Evolutionary conservation across 2,797 vertebrate species (phyloP).

Genomic region (Artibeus jamaicensis): DNA sequence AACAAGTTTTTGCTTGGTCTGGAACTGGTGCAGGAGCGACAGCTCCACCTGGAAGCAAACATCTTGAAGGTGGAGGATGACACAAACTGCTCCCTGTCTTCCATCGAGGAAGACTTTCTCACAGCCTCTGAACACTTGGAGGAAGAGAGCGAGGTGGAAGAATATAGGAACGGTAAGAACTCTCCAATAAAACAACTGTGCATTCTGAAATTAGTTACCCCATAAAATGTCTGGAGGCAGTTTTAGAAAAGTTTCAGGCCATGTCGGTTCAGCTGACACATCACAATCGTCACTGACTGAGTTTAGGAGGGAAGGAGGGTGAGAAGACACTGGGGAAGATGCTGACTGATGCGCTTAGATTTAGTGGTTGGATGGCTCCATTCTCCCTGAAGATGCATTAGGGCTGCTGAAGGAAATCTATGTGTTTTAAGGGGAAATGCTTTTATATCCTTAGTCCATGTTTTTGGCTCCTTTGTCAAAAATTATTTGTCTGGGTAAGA

Average conservation of each 20-base stretch:
- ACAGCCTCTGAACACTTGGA: slow-evolving; percentile 96
- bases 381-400: not conserved
- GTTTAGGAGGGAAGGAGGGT: not conserved
- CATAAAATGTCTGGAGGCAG: not conserved
- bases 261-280: not conserved
- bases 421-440: not conserved
- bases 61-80: slow-evolving; percentile 91
- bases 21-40: slow-evolving; percentile 91
- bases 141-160: slow-evolving; percentile 93
- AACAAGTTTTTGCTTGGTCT: slow-evolving; percentile 97
- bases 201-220: not conserved
- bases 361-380: not conserved
- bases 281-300: not conserved
- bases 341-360: not conserved
- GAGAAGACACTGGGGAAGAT: not conserved
- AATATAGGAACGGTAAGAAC: slow-evolving; percentile 88
- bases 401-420: not conserved
- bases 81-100: slow-evolving; percentile 96
- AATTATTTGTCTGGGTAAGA: not conserved
- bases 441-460: not conserved
- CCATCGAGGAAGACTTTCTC: slow-evolving; percentile 97
- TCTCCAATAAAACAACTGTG: not conserved
- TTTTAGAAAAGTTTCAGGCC: not conserved
- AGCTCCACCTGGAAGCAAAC: slow-evolving; percentile 81
- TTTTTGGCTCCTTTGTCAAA: not conserved